Evolutionary conservation across 1,140 invertebrate species (phyloP), one percentile per base, ranked within the genome.

Genomic region (Geopemphigus sp.): DNA sequence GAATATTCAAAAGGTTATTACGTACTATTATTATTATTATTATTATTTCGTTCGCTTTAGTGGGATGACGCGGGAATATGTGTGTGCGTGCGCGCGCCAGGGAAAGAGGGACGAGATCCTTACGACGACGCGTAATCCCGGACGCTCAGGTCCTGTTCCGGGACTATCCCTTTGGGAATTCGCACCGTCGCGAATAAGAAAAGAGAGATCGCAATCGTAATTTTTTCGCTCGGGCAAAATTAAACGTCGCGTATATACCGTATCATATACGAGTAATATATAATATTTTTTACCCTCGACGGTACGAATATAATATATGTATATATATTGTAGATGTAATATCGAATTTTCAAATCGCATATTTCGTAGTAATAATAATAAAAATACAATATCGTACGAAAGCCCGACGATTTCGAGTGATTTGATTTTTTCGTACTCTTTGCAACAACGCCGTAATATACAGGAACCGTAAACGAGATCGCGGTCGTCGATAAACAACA

Each of bases 241-340:
- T 54, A 26, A 80, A 72, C 26, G 19, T 45, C 24, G n/a, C n/a
- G n/a, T n/a, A n/a, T n/a, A n/a, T n/a, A n/a, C n/a, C n/a, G n/a
- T n/a, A n/a, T n/a, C n/a, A n/a, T n/a, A n/a, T n/a, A n/a, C n/a
- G n/a, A n/a, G n/a, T n/a, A n/a, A n/a, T n/a, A n/a, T n/a, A n/a
- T n/a, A n/a, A n/a, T n/a, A n/a, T 70, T 78, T 39, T 83, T 82
- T 81, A 84, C 70, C 84, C 85, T 66, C 85, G 82, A 85, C 84
- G 82, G 53, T 8, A 8, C 24, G 19, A 54, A 74, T 74, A n/a
- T n/a, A n/a, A n/a, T n/a, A n/a, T n/a, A n/a, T n/a, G n/a, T n/a
- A n/a, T n/a, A n/a, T n/a, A n/a, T n/a, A n/a, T n/a, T n/a, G n/a
- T n/a, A n/a, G n/a, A n/a, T n/a, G n/a, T n/a, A n/a, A 56, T 32